Evolutionary conservation across 2,113 vertebrate genomes (phyloP).

Genomic region (Pithys albifrons): DNA sequence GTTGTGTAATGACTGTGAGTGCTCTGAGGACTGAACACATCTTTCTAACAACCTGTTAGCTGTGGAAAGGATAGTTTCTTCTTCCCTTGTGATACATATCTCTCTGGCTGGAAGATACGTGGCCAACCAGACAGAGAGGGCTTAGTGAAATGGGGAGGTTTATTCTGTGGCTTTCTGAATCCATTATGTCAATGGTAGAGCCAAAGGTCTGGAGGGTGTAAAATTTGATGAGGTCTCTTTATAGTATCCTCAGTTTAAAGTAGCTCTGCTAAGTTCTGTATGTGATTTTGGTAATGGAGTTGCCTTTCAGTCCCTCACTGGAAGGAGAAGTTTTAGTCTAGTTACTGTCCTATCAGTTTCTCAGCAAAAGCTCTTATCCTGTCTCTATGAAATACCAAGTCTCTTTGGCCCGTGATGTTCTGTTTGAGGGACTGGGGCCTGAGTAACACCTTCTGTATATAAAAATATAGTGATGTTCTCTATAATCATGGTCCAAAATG

Average conservation of each 20-base stretch:
- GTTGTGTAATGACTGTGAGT: neutral
- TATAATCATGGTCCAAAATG: neutral
- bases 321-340: neutral
- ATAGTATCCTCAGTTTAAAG: neutral
- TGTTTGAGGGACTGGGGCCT: neutral
- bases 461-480: neutral
- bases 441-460: neutral
- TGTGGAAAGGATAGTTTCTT: neutral
- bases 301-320: neutral
- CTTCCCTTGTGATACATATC: rapidly evolving
- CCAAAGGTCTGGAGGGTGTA: neutral
- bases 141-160: neutral
- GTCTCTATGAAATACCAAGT: neutral
- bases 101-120: neutral
- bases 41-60: neutral
- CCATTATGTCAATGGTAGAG: neutral
- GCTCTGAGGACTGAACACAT: neutral
- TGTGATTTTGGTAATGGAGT: neutral
- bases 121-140: neutral
- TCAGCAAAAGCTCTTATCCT: neutral
- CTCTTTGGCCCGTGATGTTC: neutral
- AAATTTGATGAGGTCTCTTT: neutral
- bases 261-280: neutral
- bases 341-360: neutral
- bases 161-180: neutral